A percentile compares a stretch with the other conserved stretches of the same genome.
Evolutionary conservation across 2,888 invertebrate genomes (phyloP).

Genomic region (Cephus spinipes): DNA sequence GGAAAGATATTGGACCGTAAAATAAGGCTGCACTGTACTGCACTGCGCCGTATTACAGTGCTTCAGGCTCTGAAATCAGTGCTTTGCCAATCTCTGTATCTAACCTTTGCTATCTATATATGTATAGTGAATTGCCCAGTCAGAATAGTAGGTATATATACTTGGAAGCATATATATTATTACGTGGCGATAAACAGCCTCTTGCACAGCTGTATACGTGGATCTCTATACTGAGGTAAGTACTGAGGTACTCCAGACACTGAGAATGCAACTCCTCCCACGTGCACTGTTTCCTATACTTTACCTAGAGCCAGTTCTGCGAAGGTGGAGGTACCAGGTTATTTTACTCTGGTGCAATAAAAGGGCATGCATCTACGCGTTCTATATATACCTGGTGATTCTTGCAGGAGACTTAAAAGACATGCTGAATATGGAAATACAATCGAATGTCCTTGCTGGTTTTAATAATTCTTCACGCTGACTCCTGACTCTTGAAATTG

Average conservation of each 20-base stretch:
- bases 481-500: neutral
- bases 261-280: neutral
- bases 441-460: neutral
- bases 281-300: neutral
- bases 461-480: neutral
- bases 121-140: neutral
- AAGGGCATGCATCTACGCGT: neutral
- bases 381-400: neutral
- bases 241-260: neutral
- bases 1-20: slow-evolving; percentile 24
- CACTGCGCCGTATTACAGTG: neutral
- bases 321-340: neutral
- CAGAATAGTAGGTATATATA: neutral
- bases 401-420: neutral
- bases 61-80: neutral
- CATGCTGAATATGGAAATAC: neutral
- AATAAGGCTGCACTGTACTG: slow-evolving; percentile 23
- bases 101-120: slow-evolving; percentile 48
- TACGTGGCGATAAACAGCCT: neutral
- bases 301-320: neutral
- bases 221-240: neutral
- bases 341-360: neutral
- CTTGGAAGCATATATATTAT: neutral
- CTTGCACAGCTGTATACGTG: neutral
- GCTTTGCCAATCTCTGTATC: slow-evolving; percentile 40